Evolutionary conservation across 2,113 vertebrate genomes (phyloP).

Genomic region (Brachyhypopomus occidentalis): DNA sequence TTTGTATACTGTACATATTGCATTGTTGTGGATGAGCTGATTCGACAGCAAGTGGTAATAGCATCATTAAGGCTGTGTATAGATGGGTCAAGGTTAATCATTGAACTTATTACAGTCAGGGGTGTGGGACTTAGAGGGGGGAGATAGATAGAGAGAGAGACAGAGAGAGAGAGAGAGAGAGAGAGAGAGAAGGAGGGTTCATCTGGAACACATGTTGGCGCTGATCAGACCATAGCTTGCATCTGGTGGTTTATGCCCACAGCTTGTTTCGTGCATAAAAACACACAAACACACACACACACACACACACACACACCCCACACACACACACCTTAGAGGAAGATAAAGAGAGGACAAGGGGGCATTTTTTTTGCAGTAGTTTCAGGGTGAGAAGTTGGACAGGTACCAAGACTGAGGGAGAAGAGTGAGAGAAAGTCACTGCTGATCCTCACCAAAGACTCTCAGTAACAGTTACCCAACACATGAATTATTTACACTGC

Average conservation of each 20-base stretch:
- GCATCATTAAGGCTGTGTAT: constrained; percentile 53
- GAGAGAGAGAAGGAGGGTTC: background rate
- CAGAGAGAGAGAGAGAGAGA: background rate
- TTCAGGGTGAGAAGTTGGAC: too few species aligned
- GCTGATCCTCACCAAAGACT: constrained; percentile 14
- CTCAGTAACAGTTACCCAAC: constrained; percentile 37
- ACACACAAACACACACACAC: background rate
- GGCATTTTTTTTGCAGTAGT: too few species aligned
- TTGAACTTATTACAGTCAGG: constrained; percentile 51
- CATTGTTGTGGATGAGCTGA: constrained; percentile 38
- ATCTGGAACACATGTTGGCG: constrained; percentile 5
- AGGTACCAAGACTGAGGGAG: background rate
- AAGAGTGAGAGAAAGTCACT: constrained; percentile 19
- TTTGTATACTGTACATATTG: constrained; percentile 31
- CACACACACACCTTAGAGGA: background rate
- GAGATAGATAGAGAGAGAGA: background rate
- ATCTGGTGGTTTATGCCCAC: background rate
- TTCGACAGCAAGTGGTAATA: constrained; percentile 40
- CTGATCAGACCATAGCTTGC: constrained; percentile 15
- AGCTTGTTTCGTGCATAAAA: too few species aligned
- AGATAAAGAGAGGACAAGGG: too few species aligned
- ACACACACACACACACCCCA: background rate
- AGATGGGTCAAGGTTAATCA: constrained; percentile 55
- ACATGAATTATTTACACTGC: constrained; percentile 53
- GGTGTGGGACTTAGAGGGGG: background rate